Evolutionary conservation across 1,140 invertebrate species (phyloP).

Genomic region (Neotoxoptera formosana): DNA sequence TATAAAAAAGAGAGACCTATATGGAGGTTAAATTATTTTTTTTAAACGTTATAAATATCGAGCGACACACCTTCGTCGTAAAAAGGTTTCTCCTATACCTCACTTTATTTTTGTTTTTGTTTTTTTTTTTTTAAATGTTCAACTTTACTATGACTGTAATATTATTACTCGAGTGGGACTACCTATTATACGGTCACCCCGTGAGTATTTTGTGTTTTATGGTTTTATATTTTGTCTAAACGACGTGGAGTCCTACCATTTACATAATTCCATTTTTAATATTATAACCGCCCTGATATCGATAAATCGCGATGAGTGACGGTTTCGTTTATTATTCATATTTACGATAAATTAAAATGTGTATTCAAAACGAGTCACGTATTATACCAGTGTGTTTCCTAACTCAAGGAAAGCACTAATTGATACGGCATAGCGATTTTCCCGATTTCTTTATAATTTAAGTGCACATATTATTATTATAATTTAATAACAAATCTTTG

Average conservation of each 20-base stretch:
- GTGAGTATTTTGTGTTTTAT: background rate
- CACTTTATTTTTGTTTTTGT: background rate
- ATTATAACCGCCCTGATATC: background rate
- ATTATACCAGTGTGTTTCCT: background rate
- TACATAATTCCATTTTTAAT: background rate
- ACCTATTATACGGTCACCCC: background rate
- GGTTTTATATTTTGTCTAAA: background rate
- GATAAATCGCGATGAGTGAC: background rate
- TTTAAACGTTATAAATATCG: constrained; percentile 13
- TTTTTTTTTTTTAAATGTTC: background rate
- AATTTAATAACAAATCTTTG: too few relatives aligned
- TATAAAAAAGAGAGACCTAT: background rate
- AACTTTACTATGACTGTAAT: background rate
- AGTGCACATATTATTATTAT: too few relatives aligned
- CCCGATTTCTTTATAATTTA: too few relatives aligned
- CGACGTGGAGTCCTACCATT: background rate
- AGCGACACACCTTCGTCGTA: constrained; percentile 3
- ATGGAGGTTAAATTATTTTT: constrained; percentile 17
- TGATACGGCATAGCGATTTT: too few relatives aligned
- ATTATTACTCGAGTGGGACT: background rate
- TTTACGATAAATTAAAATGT: background rate
- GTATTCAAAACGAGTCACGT: background rate
- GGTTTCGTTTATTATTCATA: background rate
- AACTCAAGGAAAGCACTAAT: background rate
- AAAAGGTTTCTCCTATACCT: background rate